These are phyloP conservation scores for Oophaga sylvatica DNA, from an alignment of 2,797 vertebrate genomes.

Conservation along the genomic window DNA sequence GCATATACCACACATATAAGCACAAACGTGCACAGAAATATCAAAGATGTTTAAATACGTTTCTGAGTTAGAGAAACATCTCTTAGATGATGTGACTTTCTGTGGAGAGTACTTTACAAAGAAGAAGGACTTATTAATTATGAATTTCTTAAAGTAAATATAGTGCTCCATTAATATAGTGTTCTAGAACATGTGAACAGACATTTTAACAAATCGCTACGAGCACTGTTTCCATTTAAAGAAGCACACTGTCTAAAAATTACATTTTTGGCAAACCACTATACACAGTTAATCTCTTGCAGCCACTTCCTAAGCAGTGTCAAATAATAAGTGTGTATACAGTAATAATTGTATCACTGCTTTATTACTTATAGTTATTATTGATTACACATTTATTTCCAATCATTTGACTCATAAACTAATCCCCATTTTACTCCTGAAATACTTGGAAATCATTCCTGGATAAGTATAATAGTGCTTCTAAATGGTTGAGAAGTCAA, in stretches of 20 bases:
- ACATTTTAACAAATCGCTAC: slow-evolving; percentile 55
- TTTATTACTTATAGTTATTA: background rate
- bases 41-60: slow-evolving; percentile 63
- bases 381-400: background rate
- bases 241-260: slow-evolving; percentile 29
- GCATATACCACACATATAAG: background rate
- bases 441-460: background rate
- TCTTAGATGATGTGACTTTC: slow-evolving; percentile 60
- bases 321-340: background rate
- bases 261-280: background rate
- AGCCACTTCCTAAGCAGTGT: background rate
- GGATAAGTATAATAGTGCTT: background rate
- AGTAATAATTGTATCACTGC: background rate
- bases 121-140: slow-evolving; percentile 58
- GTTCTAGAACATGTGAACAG: slow-evolving; percentile 57
- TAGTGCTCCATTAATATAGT: slow-evolving; percentile 60
- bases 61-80: slow-evolving; percentile 63
- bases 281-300: background rate
- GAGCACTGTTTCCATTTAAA: slow-evolving; percentile 47
- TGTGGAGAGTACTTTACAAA: slow-evolving; percentile 58
- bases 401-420: background rate
- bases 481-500: background rate
- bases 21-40: background rate
- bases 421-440: background rate
- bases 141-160: slow-evolving; percentile 65